These are phyloP conservation scores for Decapterus maruadsi DNA, from an alignment of 2,797 vertebrate genomes.

Conservation along the genomic window DNA sequence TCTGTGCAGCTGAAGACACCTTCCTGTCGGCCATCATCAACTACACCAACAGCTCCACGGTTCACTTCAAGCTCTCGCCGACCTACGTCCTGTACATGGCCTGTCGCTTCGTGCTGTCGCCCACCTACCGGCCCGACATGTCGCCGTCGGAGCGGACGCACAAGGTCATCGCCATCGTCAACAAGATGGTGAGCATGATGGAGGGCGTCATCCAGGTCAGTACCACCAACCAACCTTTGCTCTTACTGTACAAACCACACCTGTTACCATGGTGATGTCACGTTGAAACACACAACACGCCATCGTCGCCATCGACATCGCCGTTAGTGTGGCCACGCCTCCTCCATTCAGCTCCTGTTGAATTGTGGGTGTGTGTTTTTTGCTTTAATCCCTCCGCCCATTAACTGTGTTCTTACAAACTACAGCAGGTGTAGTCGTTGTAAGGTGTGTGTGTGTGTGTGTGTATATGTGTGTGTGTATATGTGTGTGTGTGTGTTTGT, in stretches of 20 bases:
- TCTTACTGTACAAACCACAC: neutral
- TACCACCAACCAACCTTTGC: slow-evolving; percentile 16
- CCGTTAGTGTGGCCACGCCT: neutral
- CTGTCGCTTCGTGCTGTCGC: slow-evolving; percentile 95
- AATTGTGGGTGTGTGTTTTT: neutral
- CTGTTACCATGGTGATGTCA: neutral
- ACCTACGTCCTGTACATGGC: slow-evolving; percentile 98
- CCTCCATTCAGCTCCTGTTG: slow-evolving; percentile 6
- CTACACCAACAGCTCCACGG: slow-evolving; percentile 99
- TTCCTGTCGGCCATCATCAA: slow-evolving; percentile 98
- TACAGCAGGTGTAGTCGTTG: slow-evolving; percentile 42
- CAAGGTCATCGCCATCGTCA: slow-evolving; percentile 96
- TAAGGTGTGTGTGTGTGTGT: slow-evolving; percentile 32
- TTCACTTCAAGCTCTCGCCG: slow-evolving; percentile 97
- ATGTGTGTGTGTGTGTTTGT: neutral
- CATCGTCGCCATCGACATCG: neutral
- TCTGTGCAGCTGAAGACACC: slow-evolving; percentile 92
- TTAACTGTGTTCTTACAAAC: slow-evolving; percentile 53
- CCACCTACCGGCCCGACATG: slow-evolving; percentile 92
- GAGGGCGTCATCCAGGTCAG: slow-evolving; percentile 99
- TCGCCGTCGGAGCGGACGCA: slow-evolving; percentile 94
- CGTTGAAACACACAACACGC: neutral
- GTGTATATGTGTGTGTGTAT: neutral
- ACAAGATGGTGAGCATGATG: slow-evolving; percentile 99
- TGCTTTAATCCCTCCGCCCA: neutral